phyloP scores from a whole-genome alignment of 2,888 invertebrate species.

The Tenthredo notha region DNA sequence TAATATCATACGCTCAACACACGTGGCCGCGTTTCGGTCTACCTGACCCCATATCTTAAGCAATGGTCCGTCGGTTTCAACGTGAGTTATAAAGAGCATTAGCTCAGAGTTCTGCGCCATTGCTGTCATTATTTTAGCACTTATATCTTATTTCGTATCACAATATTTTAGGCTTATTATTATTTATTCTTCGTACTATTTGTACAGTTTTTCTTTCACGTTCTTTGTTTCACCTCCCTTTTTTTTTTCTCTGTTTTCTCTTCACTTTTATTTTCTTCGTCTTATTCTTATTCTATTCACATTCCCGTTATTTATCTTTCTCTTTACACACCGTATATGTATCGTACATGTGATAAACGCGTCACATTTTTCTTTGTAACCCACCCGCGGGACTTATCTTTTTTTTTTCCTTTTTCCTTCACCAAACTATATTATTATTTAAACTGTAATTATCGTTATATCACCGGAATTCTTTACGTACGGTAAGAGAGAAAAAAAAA shows the following conservation, averaged over 20 bases:
- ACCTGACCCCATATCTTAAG: conserved; percentile 87
- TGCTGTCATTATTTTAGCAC: conserved; percentile 60
- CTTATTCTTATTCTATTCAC: neutral
- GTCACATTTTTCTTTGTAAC: neutral
- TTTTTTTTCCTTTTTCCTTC: neutral
- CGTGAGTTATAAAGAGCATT: conserved; percentile 82
- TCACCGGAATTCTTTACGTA: neutral
- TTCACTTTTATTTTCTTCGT: neutral
- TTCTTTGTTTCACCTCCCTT: neutral
- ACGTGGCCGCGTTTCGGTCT: conserved; percentile 79
- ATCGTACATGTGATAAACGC: neutral
- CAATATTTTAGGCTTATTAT: neutral
- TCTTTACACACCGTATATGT: neutral
- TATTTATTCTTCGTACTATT: neutral
- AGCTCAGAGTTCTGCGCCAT: conserved; percentile 58
- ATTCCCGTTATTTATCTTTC: neutral
- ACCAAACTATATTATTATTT: neutral
- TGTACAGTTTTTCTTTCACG: neutral
- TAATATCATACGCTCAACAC: conserved; percentile 80
- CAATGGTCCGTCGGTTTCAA: conserved; percentile 85
- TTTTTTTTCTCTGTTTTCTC: neutral
- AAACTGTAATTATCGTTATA: neutral
- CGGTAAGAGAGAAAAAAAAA: neutral
- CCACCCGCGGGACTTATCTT: neutral
- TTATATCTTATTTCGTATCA: neutral